Percentiles rank a stretch among this genome's conserved stretches.
Evolutionary conservation across 2,888 invertebrate genomes (phyloP).

Genomic region (Iphiclides podalirius): DNA sequence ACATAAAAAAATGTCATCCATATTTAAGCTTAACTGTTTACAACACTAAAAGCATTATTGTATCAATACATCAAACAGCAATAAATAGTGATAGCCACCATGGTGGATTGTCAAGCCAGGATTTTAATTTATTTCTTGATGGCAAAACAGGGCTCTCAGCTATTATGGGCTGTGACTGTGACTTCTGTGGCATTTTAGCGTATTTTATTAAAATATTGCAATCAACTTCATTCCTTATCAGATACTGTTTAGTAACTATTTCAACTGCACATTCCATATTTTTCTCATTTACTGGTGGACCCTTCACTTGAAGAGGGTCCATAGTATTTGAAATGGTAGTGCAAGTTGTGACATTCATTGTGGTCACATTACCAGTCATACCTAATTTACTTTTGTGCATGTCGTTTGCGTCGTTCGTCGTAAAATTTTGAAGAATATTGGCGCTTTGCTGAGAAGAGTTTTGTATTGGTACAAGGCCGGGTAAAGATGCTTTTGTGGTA

Average conservation of each 20-base stretch:
- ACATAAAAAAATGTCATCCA: no score
- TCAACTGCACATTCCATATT: conserved; percentile 58
- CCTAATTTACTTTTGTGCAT: conserved; percentile 2
- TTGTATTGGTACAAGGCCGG: background rate
- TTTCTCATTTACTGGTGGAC: conserved; percentile 43
- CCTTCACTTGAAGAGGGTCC: conserved; percentile 56
- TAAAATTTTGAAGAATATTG: conserved; percentile 11
- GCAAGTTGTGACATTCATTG: conserved; percentile 43
- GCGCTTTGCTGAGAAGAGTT: conserved; percentile 17
- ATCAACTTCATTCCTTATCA: conserved; percentile 48
- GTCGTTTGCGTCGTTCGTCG: background rate
- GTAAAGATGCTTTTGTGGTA: background rate
- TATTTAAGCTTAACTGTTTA: no score
- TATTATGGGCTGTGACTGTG: conserved; percentile 36
- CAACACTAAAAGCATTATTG: no score
- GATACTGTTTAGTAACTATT: conserved; percentile 47
- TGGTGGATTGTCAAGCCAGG: conserved; percentile 61
- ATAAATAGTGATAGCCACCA: conserved; percentile 71
- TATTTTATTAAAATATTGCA: conserved; percentile 54
- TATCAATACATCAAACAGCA: no score
- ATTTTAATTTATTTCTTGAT: conserved; percentile 49
- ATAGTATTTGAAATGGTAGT: conserved; percentile 39
- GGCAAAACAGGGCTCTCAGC: conserved; percentile 43
- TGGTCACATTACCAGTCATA: conserved; percentile 25
- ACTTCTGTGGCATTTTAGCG: conserved; percentile 50